Evolutionary conservation across 23 tunicate species (phyloP).

Genomic region (Corella eumyota): DNA sequence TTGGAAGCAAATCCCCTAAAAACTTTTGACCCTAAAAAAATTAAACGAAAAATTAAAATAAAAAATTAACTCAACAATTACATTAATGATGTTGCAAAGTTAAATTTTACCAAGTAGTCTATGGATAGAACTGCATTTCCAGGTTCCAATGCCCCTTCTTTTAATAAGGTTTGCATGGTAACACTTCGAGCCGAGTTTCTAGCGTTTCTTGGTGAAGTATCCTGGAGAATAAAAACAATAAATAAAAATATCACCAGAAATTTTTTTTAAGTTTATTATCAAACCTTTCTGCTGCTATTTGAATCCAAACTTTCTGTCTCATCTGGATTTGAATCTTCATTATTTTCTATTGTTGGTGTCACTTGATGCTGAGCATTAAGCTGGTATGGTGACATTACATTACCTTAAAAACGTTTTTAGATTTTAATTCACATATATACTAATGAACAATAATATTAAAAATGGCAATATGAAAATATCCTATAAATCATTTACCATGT

Average conservation of each 20-base stretch:
- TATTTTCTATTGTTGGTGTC: constrained; percentile 5
- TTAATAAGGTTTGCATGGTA: constrained; percentile 41
- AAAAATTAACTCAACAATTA: background rate
- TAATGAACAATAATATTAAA: too few species aligned
- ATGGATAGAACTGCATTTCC: constrained; percentile 67
- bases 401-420: too few species aligned
- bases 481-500: too few species aligned
- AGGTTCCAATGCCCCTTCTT: constrained; percentile 74
- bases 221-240: constrained; percentile 9
- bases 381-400: too few species aligned
- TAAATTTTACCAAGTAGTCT: constrained; percentile 62
- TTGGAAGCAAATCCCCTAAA: constrained; percentile 47
- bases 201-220: constrained; percentile 34
- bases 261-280: background rate
- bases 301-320: constrained; percentile 76
- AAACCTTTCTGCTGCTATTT: constrained; percentile 48
- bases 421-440: too few species aligned
- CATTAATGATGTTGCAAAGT: too few species aligned
- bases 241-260: background rate
- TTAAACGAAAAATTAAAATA: background rate
- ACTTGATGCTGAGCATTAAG: too few species aligned
- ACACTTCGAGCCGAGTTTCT: constrained; percentile 47
- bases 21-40: constrained; percentile 48
- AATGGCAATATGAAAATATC: too few species aligned
- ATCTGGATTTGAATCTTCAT: constrained; percentile 42